These are phyloP conservation scores for Galaxias olidus DNA, from an alignment of 2,797 vertebrate genomes.

Conservation along the genomic window DNA sequence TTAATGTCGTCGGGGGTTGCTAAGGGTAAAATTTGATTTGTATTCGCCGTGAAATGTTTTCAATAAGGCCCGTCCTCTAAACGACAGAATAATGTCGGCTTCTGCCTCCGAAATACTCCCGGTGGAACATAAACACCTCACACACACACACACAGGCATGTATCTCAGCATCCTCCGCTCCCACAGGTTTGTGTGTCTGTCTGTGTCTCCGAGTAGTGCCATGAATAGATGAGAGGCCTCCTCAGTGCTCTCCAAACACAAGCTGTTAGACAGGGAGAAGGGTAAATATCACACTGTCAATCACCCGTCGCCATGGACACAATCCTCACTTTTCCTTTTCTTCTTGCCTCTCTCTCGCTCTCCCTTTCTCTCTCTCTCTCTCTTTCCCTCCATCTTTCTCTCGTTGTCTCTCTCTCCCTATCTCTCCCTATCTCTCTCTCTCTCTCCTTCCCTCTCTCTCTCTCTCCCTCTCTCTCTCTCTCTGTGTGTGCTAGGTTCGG, in stretches of 20 bases:
- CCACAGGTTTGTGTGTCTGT: slow-evolving; percentile 9
- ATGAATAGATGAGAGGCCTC: slow-evolving; percentile 43
- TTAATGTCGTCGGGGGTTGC: not conserved
- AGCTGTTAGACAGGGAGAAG: slow-evolving; percentile 24
- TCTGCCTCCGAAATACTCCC: not conserved
- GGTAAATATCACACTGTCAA: slow-evolving; percentile 49
- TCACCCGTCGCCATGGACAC: slow-evolving; percentile 45
- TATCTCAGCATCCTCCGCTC: slow-evolving; percentile 4
- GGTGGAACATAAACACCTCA: not conserved
- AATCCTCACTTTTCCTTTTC: slow-evolving; percentile 16
- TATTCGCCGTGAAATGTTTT: slow-evolving; percentile 8
- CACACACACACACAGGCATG: slow-evolving; percentile 10
- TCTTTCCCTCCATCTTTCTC: not conserved
- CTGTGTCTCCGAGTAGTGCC: slow-evolving; percentile 32
- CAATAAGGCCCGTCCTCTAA: slow-evolving; percentile 13
- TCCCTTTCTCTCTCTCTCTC: not conserved
- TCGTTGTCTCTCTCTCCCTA: not conserved
- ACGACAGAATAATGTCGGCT: slow-evolving; percentile 17
- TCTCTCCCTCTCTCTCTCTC: not conserved
- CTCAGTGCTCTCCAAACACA: slow-evolving; percentile 31
- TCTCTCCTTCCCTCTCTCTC: not conserved
- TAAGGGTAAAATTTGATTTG: slow-evolving; percentile 4
- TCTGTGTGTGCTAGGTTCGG: slow-evolving; percentile 74
- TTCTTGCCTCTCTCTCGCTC: not conserved
- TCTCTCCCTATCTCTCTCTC: not conserved